Conservation (phyloP, 2,113 vertebrate species). For the Bos javanicus region DNA sequence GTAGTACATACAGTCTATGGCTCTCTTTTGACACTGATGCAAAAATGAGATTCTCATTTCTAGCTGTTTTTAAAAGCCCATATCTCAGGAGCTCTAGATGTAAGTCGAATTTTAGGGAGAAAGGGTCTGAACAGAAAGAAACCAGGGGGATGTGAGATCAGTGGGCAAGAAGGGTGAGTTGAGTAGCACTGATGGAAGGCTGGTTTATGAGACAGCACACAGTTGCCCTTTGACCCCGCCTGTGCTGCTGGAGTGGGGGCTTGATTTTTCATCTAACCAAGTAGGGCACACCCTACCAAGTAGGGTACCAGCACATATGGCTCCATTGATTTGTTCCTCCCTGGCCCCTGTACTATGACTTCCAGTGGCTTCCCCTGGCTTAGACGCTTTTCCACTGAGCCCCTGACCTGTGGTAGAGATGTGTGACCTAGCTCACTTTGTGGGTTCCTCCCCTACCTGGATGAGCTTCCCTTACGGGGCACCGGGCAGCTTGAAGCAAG, state of each 20-base stretch:
- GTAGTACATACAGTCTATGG: neutral
- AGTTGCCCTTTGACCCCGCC: neutral
- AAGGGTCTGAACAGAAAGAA: neutral
- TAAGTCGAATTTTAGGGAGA: neutral
- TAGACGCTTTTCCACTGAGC: neutral
- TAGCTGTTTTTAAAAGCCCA: neutral
- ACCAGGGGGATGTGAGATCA: neutral
- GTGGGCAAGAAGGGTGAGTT: neutral
- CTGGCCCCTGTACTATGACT: neutral
- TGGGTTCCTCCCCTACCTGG: neutral
- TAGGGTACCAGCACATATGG: fast-evolving
- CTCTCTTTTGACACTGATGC: neutral
- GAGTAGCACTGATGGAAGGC: neutral
- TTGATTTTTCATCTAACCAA: neutral
- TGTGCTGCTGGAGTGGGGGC: neutral
- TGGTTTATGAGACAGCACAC: neutral
- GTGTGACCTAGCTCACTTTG: neutral
- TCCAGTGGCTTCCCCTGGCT: too few species aligned
- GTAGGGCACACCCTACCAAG: neutral
- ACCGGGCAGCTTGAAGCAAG: neutral
- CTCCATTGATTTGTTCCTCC: neutral
- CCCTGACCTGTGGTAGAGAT: neutral
- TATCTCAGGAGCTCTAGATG: neutral
- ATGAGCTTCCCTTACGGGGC: neutral
- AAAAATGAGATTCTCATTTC: neutral